These are phyloP conservation scores for Alviniconcha strummeri DNA, from an alignment of 2,888 invertebrate species.

Conservation along the genomic window DNA sequence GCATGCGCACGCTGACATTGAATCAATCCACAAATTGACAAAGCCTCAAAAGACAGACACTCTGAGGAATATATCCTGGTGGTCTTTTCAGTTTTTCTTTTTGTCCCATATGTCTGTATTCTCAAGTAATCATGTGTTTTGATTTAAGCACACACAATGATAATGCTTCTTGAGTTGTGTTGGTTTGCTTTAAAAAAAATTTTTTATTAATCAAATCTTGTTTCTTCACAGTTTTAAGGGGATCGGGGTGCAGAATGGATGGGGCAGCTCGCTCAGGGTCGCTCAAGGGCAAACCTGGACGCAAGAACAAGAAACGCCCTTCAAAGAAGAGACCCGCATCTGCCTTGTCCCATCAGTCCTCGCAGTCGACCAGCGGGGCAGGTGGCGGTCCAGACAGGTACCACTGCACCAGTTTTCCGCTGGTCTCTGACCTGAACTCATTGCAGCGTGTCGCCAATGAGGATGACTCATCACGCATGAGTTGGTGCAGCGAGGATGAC, in stretches of 20 bases:
- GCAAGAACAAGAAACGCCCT: conserved; percentile 31
- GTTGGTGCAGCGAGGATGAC: conserved; percentile 30
- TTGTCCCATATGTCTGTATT: too few relatives aligned
- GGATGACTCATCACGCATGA: conserved; percentile 39
- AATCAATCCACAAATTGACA: too few relatives aligned
- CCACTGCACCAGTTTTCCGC: conserved; percentile 50
- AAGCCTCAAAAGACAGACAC: too few relatives aligned
- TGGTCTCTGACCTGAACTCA: conserved; percentile 47
- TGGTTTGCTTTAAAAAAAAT: too few relatives aligned
- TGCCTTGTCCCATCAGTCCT: conserved; percentile 8
- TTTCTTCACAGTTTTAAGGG: conserved; percentile 4
- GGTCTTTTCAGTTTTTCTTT: too few relatives aligned
- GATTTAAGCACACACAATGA: too few relatives aligned
- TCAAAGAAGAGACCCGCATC: conserved; percentile 29
- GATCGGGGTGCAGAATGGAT: conserved; percentile 16
- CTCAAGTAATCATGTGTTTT: too few relatives aligned
- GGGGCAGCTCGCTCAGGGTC: conserved; percentile 15
- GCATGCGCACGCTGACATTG: too few relatives aligned
- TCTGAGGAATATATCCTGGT: too few relatives aligned
- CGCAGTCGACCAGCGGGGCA: conserved; percentile 14
- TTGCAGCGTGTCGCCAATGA: conserved; percentile 33
- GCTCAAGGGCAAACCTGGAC: conserved; percentile 15
- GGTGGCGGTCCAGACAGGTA: conserved; percentile 35
- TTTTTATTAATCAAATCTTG: too few relatives aligned
- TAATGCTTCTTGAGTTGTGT: too few relatives aligned